Base-by-base conservation (phyloP, 2,113 vertebrate genomes). In the Ciconia maguari region DNA sequence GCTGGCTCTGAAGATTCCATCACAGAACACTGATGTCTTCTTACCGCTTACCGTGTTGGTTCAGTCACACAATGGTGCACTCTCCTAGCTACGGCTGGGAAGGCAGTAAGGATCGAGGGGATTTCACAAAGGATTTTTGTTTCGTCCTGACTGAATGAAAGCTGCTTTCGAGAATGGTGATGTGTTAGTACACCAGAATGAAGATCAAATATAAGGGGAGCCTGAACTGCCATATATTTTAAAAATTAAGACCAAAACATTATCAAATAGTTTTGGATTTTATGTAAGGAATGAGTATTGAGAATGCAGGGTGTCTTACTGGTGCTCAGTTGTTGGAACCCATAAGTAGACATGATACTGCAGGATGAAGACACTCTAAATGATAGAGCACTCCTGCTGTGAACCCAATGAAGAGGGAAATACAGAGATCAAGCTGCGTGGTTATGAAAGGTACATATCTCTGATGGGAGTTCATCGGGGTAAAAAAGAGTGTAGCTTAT, bases 31-130 rank as follows among this genome's bases (percentile, higher is more conserved):
- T 65, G 49, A 10, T 18, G 11, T 16, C 58, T n/a, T 25, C 38
- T 61, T 54, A 24, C 38, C 6, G 1, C 9, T 41, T 12, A 3
- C 4, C 5, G 0, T 8, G 19, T 25, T 13, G 32, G 21, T 44
- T 14, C 32, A 6, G 38, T 38, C 29, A 24, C 16, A 2, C 7
- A 6, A 11, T 2, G 32, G 12, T 55, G 8, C 1, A 1, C 14
- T 1, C 46, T 44, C 9, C 25, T 22, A 3, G 24, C 6, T 66
- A 18, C 1, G 6, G 49, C 21, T 36, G 16, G 4, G 16, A 27
- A 58, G 25, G n/a, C 27, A 70, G 44, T 29, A 15, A 54, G 65
- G 41, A 12, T 44, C 2, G 6, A n/a, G 41, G 36, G 22, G 10
- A 15, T 57, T 49, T 87, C 27, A 27, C 32, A 24, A 38, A 30